phyloP scores from a whole-genome alignment of 2,113 vertebrate genomes.

The Narcine bancroftii region DNA sequence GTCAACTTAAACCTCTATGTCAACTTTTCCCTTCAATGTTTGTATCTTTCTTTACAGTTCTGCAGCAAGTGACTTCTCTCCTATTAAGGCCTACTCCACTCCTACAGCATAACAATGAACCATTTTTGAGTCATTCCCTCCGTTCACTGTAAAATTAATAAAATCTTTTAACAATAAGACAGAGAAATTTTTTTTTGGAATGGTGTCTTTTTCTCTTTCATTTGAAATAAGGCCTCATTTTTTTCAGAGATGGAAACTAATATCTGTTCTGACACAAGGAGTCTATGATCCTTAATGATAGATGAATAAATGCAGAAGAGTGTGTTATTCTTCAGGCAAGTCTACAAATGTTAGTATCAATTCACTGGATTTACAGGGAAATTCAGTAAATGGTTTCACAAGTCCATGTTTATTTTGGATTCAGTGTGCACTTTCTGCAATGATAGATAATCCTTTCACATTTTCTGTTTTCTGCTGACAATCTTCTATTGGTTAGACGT shows the following conservation, averaged over 20 bases:
- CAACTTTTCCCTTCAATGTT: background rate
- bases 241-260: background rate
- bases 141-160: no score
- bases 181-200: background rate
- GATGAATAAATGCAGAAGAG: background rate
- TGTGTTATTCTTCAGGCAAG: background rate
- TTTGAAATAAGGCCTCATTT: background rate
- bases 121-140: background rate
- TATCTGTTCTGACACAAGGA: background rate
- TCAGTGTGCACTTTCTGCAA: background rate
- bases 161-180: slow-evolving; percentile 9
- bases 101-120: background rate
- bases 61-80: background rate
- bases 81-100: background rate
- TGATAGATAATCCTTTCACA: background rate
- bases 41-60: background rate
- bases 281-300: background rate
- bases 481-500: background rate
- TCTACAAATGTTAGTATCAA: background rate
- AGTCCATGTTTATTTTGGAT: background rate
- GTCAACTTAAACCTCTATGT: background rate
- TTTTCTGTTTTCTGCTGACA: background rate
- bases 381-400: background rate
- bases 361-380: background rate
- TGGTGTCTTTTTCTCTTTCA: background rate